phyloP scores from a whole-genome alignment of 2,888 invertebrate genomes.

The Polyommatus icarus region DNA sequence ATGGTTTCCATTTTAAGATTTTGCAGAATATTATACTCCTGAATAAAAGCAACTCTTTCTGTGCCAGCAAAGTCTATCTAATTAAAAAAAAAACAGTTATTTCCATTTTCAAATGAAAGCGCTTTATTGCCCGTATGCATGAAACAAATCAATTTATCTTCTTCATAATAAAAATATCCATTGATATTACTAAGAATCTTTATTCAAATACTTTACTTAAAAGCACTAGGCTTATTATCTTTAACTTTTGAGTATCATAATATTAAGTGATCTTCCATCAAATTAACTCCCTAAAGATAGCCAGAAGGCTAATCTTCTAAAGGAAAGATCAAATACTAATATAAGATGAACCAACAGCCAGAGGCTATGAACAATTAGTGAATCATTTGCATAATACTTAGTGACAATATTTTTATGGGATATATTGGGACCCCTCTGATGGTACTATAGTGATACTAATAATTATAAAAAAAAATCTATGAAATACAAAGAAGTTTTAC shows the following conservation, averaged over 20 bases:
- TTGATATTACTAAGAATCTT: background rate
- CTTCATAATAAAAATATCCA: background rate
- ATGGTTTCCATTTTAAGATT: no score
- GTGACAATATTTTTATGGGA: slow-evolving; percentile 26
- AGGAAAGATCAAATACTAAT: slow-evolving; percentile 42
- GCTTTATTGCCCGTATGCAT: background rate
- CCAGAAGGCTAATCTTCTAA: slow-evolving; percentile 42
- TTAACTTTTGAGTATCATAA: background rate
- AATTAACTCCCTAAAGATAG: slow-evolving; percentile 5
- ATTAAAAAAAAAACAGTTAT: no score
- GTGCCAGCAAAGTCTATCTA: no score
- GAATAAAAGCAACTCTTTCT: no score
- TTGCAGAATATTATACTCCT: no score
- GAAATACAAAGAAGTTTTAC: no score
- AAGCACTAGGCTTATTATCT: background rate
- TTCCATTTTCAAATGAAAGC: no score
- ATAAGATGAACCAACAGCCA: slow-evolving; percentile 35
- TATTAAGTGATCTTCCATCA: slow-evolving; percentile 22
- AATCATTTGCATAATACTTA: slow-evolving; percentile 26
- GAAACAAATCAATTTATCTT: background rate
- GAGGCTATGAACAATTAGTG: slow-evolving; percentile 20
- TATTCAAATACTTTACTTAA: slow-evolving; percentile 3
- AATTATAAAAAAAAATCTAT: background rate
- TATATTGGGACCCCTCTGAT: background rate
- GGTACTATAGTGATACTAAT: background rate